Evolutionary conservation across 2,113 vertebrate genomes (phyloP).

Genomic region (Odontesthes bonariensis): DNA sequence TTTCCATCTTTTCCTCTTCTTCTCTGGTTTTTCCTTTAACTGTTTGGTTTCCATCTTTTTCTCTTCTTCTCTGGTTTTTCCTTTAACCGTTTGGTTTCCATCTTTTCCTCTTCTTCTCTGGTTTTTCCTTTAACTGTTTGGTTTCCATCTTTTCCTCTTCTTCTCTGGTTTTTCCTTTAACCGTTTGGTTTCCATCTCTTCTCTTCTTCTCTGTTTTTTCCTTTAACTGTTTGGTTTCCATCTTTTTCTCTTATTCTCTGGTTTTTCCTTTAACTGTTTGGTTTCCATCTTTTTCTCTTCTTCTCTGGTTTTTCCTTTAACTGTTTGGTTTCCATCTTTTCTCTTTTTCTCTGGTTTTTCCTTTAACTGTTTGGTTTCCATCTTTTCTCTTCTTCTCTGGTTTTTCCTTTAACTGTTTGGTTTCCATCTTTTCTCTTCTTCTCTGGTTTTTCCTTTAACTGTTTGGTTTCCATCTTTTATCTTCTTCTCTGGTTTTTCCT

Average conservation of each 20-base stretch:
- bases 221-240: background rate
- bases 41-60: fast-evolving
- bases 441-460: too few relatives aligned
- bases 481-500: background rate
- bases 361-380: background rate
- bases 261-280: too few relatives aligned
- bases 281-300: background rate
- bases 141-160: fast-evolving
- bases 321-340: fast-evolving
- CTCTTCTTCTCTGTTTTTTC: background rate
- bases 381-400: fast-evolving
- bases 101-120: fast-evolving
- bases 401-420: too few relatives aligned
- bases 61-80: background rate
- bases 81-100: background rate
- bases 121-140: too few relatives aligned
- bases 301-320: too few relatives aligned
- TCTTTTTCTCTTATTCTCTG: background rate
- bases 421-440: background rate
- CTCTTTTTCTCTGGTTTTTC: background rate
- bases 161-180: too few relatives aligned
- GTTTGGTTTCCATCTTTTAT: fast-evolving
- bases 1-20: fast-evolving
- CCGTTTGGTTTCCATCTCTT: fast-evolving
- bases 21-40: too few relatives aligned